Conservation (phyloP, 2,797 vertebrate genomes). For the Miopithecus talapoin region DNA sequence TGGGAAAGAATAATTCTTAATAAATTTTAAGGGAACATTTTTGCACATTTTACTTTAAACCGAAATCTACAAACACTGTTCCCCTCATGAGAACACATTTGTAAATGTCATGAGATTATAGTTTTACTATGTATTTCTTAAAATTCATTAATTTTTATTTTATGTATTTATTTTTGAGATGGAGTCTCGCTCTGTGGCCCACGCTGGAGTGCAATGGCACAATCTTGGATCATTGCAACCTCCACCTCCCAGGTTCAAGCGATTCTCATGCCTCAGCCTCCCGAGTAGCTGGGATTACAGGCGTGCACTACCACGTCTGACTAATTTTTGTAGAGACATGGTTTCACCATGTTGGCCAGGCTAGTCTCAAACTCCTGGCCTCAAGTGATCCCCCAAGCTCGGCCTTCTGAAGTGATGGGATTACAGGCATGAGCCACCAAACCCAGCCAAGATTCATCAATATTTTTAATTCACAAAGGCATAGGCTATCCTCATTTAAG, state of each 20-base stretch:
- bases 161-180: background rate
- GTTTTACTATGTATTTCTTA: background rate
- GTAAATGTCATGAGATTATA: background rate
- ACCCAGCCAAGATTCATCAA: background rate
- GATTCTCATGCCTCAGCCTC: background rate
- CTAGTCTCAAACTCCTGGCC: background rate
- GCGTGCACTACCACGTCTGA: accelerated
- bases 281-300: background rate
- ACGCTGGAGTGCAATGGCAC: background rate
- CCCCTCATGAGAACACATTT: background rate
- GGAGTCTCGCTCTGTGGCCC: background rate
- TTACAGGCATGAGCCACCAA: background rate
- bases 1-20: background rate
- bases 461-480: conserved; percentile 11
- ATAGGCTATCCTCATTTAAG: background rate
- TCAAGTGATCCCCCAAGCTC: background rate
- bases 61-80: background rate
- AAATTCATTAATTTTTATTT: background rate
- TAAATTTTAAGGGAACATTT: background rate
- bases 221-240: background rate
- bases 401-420: background rate
- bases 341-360: background rate
- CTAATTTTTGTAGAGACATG: background rate
- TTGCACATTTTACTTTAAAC: background rate
- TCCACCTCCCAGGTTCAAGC: background rate